Evolutionary conservation across 2,113 vertebrate species (phyloP).

Genomic region (Cyanoramphus novaezelandiae): DNA sequence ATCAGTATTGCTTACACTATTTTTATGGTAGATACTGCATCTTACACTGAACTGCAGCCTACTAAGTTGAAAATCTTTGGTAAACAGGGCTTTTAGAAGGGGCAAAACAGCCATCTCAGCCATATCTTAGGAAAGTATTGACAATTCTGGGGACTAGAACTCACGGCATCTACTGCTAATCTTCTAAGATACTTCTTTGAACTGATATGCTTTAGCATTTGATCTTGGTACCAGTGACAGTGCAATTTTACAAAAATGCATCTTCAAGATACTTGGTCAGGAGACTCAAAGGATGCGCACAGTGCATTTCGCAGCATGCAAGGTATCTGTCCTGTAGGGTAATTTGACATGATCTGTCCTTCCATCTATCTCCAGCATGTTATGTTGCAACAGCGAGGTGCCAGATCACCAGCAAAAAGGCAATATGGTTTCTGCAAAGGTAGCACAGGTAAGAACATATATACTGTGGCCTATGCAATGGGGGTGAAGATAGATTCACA

Average conservation of each 20-base stretch:
- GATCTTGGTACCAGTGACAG: not conserved
- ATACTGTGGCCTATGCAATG: not conserved
- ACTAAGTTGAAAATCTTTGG: not conserved
- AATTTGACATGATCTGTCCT: not conserved
- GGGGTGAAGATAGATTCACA: not conserved
- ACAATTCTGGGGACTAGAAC: not conserved
- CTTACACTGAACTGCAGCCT: not conserved
- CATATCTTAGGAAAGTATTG: constrained; percentile 5
- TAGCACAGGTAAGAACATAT: not conserved
- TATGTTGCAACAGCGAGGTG: not conserved
- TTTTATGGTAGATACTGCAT: not conserved
- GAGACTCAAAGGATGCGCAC: not conserved
- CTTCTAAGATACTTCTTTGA: not conserved
- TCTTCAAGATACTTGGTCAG: not conserved
- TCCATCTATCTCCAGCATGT: not conserved
- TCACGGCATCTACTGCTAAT: not conserved
- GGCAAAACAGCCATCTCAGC: constrained; percentile 24
- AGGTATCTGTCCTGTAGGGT: not conserved
- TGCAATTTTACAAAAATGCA: not conserved
- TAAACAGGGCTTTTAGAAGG: constrained; percentile 24
- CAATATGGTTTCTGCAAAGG: not conserved
- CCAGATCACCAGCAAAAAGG: not conserved
- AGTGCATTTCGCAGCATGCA: not conserved
- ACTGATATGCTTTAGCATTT: not conserved
- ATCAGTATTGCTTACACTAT: not conserved